Conservation (phyloP, 2,888 invertebrate species). For the Oscheius onirici region DNA sequence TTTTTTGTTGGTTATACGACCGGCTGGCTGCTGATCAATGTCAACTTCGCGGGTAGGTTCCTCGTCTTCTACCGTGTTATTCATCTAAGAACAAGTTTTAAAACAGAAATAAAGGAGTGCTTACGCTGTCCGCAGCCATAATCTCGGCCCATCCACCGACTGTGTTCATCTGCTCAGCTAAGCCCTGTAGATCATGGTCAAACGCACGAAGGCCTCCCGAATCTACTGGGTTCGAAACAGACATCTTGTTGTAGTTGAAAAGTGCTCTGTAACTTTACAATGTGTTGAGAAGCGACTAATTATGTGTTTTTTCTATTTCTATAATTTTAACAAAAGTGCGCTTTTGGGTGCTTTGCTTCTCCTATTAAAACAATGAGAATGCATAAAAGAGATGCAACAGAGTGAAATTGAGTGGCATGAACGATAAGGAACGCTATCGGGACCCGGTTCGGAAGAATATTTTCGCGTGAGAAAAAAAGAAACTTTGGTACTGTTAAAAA, state of each 20-base stretch:
- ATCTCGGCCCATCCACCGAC: conserved; percentile 32
- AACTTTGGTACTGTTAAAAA: too few relatives aligned
- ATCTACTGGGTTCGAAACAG: conserved; percentile 34
- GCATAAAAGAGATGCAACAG: too few relatives aligned
- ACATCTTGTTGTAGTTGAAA: conserved; percentile 23
- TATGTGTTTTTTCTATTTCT: too few relatives aligned
- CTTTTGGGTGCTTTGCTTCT: too few relatives aligned
- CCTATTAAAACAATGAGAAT: too few relatives aligned
- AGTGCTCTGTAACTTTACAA: not conserved
- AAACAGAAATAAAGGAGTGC: not conserved
- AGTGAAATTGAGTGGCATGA: too few relatives aligned
- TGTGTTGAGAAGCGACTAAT: too few relatives aligned
- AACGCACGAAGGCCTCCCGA: conserved; percentile 25
- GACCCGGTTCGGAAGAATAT: too few relatives aligned
- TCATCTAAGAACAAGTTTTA: conserved; percentile 4
- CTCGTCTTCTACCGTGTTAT: conserved; percentile 28
- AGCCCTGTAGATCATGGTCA: conserved; percentile 27
- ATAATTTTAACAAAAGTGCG: too few relatives aligned
- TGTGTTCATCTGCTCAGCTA: conserved; percentile 32
- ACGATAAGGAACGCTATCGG: too few relatives aligned
- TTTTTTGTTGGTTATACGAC: not conserved
- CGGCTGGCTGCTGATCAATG: not conserved
- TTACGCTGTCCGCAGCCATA: conserved; percentile 30
- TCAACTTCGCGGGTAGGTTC: not conserved
- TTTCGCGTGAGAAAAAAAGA: too few relatives aligned